Conservation (phyloP, 2,888 invertebrate species). For the Tipula unca region DNA sequence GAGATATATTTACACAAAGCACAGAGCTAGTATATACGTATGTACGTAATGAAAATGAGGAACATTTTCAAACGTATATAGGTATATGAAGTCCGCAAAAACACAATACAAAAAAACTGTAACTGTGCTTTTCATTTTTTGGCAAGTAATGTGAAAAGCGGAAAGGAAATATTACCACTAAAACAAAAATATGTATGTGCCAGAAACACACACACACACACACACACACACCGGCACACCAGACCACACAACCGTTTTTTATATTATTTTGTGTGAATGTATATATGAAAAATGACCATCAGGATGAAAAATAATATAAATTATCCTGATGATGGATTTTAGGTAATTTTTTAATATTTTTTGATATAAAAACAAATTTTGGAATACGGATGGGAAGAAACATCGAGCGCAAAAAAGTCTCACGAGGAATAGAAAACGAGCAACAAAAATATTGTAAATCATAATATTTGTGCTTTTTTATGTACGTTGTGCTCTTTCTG, state of each 20-base stretch:
- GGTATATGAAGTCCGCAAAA: neutral
- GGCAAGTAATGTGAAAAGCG: neutral
- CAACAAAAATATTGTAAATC: neutral
- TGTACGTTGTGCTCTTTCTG: neutral
- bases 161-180: neutral
- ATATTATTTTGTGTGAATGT: neutral
- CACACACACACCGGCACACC: neutral
- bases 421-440: neutral
- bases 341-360: neutral
- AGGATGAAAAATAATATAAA: neutral
- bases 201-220: neutral
- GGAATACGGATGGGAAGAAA: neutral
- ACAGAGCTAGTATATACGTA: neutral
- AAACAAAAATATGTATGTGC: neutral
- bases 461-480: neutral
- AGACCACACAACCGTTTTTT: neutral
- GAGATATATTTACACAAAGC: neutral
- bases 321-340: conserved; percentile 14
- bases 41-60: neutral
- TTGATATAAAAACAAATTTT: neutral
- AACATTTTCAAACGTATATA: neutral
- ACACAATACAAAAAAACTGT: neutral
- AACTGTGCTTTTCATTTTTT: neutral
- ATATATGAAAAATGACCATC: neutral
- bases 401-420: neutral